Evolutionary conservation across 2,888 invertebrate species (phyloP).

Genomic region (Epinotia bilunana): DNA sequence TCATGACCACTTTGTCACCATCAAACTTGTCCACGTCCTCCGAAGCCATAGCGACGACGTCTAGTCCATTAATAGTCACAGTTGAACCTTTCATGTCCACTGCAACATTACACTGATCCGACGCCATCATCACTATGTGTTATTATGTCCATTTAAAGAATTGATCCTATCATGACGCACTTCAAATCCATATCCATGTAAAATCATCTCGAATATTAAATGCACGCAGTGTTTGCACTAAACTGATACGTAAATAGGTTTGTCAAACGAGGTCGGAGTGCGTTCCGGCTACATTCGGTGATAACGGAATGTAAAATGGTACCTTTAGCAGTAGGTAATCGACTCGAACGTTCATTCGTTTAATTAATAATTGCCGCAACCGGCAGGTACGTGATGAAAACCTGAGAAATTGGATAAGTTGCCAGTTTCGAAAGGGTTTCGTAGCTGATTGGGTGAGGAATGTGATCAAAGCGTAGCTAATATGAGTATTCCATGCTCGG

Average conservation of each 20-base stretch:
- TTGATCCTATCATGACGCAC: constrained; percentile 14
- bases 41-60: background rate
- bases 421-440: constrained; percentile 41
- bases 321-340: constrained; percentile 41
- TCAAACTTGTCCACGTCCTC: constrained; percentile 38
- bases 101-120: constrained; percentile 52
- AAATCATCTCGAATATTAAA: constrained; percentile 36
- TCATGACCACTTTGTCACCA: constrained; percentile 53
- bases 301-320: constrained; percentile 47
- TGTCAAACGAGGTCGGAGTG: constrained; percentile 67
- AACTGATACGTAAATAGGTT: constrained; percentile 55
- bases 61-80: background rate
- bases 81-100: constrained; percentile 39
- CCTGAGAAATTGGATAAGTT: constrained; percentile 39
- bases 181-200: constrained; percentile 38
- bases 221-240: constrained; percentile 50
- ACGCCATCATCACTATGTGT: background rate
- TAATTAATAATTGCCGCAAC: constrained; percentile 45
- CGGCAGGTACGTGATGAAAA: constrained; percentile 36
- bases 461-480: constrained; percentile 36
- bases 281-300: constrained; percentile 62
- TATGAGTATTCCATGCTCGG: constrained; percentile 30
- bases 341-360: constrained; percentile 43
- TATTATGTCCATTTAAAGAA: constrained; percentile 18
- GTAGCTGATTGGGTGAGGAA: constrained; percentile 23